Conservation (phyloP, 2,113 vertebrate genomes). For the Chamaetylas fuelleborni region DNA sequence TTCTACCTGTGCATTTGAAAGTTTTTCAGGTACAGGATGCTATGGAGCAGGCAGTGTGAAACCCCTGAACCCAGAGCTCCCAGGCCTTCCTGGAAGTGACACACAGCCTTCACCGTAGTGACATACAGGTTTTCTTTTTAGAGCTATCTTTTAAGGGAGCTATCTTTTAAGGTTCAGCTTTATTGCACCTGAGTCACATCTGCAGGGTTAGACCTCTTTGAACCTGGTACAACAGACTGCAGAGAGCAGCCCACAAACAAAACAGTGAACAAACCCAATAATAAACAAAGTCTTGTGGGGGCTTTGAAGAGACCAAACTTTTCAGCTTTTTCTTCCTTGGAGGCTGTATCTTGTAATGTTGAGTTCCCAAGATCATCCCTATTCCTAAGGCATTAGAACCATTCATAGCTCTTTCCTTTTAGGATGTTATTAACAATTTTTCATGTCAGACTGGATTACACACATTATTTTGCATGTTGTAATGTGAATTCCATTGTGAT, state of each 20-base stretch:
- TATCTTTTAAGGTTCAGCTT: background rate
- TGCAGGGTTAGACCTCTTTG: background rate
- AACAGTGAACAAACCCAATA: background rate
- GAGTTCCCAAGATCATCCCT: background rate
- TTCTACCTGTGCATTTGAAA: background rate
- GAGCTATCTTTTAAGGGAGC: too few relatives aligned
- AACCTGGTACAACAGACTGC: background rate
- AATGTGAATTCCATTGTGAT: constrained; percentile 40
- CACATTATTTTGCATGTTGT: constrained; percentile 31
- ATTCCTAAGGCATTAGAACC: background rate
- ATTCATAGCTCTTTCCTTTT: constrained; percentile 34
- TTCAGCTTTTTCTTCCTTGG: background rate
- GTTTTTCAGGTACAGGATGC: background rate
- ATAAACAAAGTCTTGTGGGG: background rate
- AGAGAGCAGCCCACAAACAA: background rate
- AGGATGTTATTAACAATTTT: constrained; percentile 40
- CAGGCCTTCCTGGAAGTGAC: background rate
- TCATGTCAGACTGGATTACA: constrained; percentile 34
- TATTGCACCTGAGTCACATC: background rate
- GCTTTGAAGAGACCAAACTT: background rate
- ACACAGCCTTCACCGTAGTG: background rate
- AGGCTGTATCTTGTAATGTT: background rate
- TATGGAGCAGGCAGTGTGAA: background rate
- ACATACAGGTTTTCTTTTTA: background rate
- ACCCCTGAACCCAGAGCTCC: background rate